These are phyloP conservation scores for Triops longicaudatus DNA, from an alignment of 1,140 invertebrate genomes.

Conservation along the genomic window DNA sequence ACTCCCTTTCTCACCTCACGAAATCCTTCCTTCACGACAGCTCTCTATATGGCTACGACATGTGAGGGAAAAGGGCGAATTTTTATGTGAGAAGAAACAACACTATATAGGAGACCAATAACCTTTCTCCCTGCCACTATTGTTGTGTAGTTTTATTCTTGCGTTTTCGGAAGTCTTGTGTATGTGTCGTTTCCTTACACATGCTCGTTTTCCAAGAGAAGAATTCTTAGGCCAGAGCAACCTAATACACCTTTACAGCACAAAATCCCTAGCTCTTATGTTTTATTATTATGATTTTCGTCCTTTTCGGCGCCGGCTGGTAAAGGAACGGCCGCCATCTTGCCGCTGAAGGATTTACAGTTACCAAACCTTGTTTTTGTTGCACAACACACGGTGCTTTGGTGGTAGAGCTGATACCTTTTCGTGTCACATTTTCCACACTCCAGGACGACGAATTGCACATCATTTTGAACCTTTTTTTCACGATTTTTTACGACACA, in stretches of 20 bases:
- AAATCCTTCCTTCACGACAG: no score
- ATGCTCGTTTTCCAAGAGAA: not conserved
- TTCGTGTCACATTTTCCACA: no score
- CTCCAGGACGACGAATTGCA: no score
- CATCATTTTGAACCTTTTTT: no score
- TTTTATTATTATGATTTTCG: conserved; percentile 1
- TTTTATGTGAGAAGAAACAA: conserved; percentile 8
- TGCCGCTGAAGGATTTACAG: no score
- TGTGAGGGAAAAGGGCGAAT: not conserved
- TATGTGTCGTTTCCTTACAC: not conserved
- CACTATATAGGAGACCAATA: not conserved
- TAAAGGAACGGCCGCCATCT: not conserved
- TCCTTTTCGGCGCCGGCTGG: not conserved
- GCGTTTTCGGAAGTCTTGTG: not conserved
- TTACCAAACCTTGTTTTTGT: no score
- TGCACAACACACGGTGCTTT: no score
- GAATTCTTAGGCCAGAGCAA: no score
- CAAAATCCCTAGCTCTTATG: conserved; percentile 1
- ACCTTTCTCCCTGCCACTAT: not conserved
- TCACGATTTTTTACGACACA: no score
- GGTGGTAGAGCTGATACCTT: no score
- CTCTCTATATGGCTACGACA: not conserved
- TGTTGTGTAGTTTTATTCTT: not conserved
- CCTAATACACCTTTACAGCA: not conserved
- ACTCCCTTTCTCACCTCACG: no score